A percentile compares a stretch with the other conserved stretches of the same genome.
Evolutionary conservation across 2,888 invertebrate species (phyloP).

Genomic region (Meganola albula): DNA sequence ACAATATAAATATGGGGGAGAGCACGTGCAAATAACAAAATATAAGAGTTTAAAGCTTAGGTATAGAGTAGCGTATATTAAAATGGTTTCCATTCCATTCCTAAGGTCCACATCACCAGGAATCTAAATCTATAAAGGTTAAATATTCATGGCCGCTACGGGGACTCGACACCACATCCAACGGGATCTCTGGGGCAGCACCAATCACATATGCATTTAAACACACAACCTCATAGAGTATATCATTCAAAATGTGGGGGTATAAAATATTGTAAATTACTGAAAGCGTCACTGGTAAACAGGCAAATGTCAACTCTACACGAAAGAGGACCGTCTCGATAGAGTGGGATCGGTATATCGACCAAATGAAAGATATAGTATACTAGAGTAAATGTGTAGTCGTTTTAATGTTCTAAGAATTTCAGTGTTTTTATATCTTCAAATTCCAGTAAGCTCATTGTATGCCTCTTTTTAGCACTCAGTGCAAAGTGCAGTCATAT

Average conservation of each 20-base stretch:
- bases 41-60: constrained; percentile 45
- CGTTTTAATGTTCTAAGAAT: no score
- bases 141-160: constrained; percentile 54
- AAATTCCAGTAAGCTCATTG: no score
- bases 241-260: constrained; percentile 12
- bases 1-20: constrained; percentile 29
- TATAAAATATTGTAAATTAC: no score
- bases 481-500: no score
- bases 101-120: constrained; percentile 52
- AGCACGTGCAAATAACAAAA: constrained; percentile 44
- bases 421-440: no score
- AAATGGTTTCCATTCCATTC: constrained; percentile 43
- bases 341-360: no score
- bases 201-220: constrained; percentile 70
- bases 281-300: no score
- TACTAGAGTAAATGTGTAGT: no score
- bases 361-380: constrained; percentile 13
- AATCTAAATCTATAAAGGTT: constrained; percentile 49
- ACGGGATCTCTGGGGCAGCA: constrained; percentile 71
- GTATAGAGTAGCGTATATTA: constrained; percentile 47
- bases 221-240: constrained; percentile 67
- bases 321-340: no score
- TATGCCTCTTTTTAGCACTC: no score
- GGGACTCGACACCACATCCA: constrained; percentile 60
- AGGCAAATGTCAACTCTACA: no score